Evolutionary conservation across 2,797 vertebrate species (phyloP), one percentile per base, ranked within the genome.

Genomic region (Sternarchorhynchus goeldii): DNA sequence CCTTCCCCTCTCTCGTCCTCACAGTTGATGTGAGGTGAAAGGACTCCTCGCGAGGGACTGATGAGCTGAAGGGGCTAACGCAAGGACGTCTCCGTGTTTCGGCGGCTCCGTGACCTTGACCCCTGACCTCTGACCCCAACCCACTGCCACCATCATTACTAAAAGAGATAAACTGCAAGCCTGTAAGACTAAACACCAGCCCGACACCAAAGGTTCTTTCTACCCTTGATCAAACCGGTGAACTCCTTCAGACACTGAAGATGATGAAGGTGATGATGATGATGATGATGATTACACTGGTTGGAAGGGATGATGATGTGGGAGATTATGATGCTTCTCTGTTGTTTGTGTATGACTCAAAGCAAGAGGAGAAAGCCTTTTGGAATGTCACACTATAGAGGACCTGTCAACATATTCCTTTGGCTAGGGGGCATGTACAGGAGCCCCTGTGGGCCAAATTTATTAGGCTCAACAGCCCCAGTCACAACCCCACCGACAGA

Each of bases 21-120:
- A 88, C 92, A 91, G 91, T 95, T 93, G 97, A 98, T 86, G 95
- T 98, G 92, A 98, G 97, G 96, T 99, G 97, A 99, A 93, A 94
- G 92, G 90, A 88, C 91, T 90, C 92, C 90, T 79, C 83, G 63
- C 84, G 90, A 92, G 86, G 87, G 92, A 92, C 90, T 92, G 92
- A 91, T 90, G 90, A 89, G 90, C 91, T 93, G 94, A 93, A 91
- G 90, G 92, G 93, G 91, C 91, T 63, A 25, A 2, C 29, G 20
- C 34, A 76, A 36, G 79, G 84, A 87, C 12, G 29, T 85, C 80
- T 68, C 68, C 81, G 80, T 82, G 66, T 91, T 92, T 89, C 92
- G 91, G 94, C 91, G 91, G 93, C 92, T 91, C 92, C 92, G 92
- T 90, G 91, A 91, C 93, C 84, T 83, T 66, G 65, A 77, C 81